These are phyloP conservation scores for Octodonta nipae DNA, from an alignment of 2,888 invertebrate genomes.

Conservation along the genomic window DNA sequence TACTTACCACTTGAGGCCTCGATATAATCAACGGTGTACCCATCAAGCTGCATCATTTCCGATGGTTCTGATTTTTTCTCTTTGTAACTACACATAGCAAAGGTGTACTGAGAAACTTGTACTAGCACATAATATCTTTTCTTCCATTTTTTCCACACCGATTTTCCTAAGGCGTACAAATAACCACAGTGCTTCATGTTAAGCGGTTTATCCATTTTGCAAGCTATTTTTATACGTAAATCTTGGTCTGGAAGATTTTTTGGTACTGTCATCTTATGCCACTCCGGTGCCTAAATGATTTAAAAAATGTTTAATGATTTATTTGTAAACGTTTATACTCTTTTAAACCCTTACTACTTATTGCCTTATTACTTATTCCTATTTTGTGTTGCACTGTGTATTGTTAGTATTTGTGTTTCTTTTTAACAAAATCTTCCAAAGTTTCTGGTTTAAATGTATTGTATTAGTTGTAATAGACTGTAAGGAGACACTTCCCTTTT, in stretches of 20 bases:
- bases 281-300: conserved; percentile 68
- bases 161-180: conserved; percentile 85
- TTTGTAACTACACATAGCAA: conserved; percentile 98
- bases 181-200: conserved; percentile 98
- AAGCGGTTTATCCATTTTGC: conserved; percentile 95
- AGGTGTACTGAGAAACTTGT: conserved; percentile 98
- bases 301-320: conserved; percentile 1
- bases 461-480: too few relatives aligned
- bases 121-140: conserved; percentile 95
- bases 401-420: too few relatives aligned
- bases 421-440: too few relatives aligned
- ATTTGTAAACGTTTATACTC: too few relatives aligned
- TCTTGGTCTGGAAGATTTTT: conserved; percentile 93
- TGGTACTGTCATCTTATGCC: conserved; percentile 94
- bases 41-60: conserved; percentile 99
- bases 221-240: conserved; percentile 90
- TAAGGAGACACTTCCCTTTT: too few relatives aligned
- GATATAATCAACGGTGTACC: conserved; percentile 97
- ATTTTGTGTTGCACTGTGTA: too few relatives aligned
- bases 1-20: conserved; percentile 80
- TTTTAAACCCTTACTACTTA: too few relatives aligned
- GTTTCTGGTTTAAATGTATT: too few relatives aligned
- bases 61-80: conserved; percentile 98
- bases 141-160: conserved; percentile 99
- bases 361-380: too few relatives aligned